Percentiles rank a stretch among this genome's conserved stretches.
These are phyloP conservation scores for Drosophila meridiana DNA, from an alignment of 2,888 invertebrate genomes.

Conservation along the genomic window DNA sequence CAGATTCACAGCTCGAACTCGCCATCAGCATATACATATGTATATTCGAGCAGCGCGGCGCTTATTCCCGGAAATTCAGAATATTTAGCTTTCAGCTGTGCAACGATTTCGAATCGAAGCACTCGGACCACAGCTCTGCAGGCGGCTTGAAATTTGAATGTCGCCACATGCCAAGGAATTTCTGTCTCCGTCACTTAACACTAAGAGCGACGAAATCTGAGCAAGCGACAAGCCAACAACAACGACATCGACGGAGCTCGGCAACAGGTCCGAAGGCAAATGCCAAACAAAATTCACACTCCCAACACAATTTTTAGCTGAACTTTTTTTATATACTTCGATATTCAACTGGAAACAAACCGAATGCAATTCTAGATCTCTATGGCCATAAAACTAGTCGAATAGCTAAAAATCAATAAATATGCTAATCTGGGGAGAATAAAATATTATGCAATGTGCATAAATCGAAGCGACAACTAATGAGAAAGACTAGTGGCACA, in stretches of 20 bases:
- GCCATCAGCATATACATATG: slow-evolving; percentile 13
- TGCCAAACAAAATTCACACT: slow-evolving; percentile 12
- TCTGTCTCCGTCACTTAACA: slow-evolving; percentile 41
- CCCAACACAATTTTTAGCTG: slow-evolving; percentile 35
- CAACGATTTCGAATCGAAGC: slow-evolving; percentile 33
- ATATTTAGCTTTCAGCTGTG: slow-evolving; percentile 23
- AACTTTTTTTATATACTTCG: slow-evolving; percentile 6
- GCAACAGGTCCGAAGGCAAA: slow-evolving; percentile 7
- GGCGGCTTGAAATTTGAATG: slow-evolving; percentile 58
- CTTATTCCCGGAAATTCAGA: slow-evolving; percentile 46
- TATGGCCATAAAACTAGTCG: neutral
- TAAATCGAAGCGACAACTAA: neutral
- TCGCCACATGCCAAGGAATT: slow-evolving; percentile 36
- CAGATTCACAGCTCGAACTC: slow-evolving; percentile 14
- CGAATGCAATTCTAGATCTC: neutral
- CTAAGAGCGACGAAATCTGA: slow-evolving; percentile 61
- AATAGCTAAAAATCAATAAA: neutral
- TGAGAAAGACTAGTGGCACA: neutral
- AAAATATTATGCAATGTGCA: neutral
- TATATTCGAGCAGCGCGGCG: slow-evolving; percentile 19
- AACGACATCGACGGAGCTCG: slow-evolving; percentile 13
- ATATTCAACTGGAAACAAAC: neutral
- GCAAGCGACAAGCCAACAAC: slow-evolving; percentile 33
- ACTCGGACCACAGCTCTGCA: slow-evolving; percentile 16
- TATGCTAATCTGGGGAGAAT: neutral